Evolutionary conservation across 1,140 invertebrate genomes (phyloP).

Genomic region (Euschistus heros): DNA sequence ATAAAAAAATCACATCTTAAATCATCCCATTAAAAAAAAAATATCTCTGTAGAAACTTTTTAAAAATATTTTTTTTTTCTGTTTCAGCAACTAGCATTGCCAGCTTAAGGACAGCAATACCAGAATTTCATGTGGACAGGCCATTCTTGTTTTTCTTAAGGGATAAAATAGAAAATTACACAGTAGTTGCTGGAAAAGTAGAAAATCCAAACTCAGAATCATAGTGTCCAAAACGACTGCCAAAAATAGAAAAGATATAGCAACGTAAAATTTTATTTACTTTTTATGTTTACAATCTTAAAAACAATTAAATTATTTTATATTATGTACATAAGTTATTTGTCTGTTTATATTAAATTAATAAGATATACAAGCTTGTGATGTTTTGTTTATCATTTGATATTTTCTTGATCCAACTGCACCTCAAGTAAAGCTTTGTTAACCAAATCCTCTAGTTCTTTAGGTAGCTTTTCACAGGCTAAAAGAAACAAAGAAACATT

Average conservation of each 20-base stretch:
- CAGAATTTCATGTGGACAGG: slow-evolving; percentile 45
- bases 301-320: too few species aligned
- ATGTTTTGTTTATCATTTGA: too few species aligned
- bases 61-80: slow-evolving; percentile 1
- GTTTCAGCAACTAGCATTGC: slow-evolving; percentile 22
- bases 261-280: too few species aligned
- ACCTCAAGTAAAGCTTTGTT: slow-evolving; percentile 35
- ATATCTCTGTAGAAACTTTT: too few species aligned
- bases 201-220: slow-evolving; percentile 33
- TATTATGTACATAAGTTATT: too few species aligned
- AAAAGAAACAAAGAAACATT: slow-evolving; percentile 21
- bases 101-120: not conserved
- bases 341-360: too few species aligned
- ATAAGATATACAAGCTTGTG: too few species aligned
- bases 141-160: slow-evolving; percentile 57
- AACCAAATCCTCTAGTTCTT: slow-evolving; percentile 35
- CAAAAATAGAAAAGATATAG: too few species aligned
- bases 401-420: not conserved
- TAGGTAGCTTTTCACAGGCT: slow-evolving; percentile 32
- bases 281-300: too few species aligned
- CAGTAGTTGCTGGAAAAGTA: slow-evolving; percentile 51
- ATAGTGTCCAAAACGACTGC: not conserved
- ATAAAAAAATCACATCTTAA: too few species aligned
- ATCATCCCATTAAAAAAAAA: too few species aligned
- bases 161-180: slow-evolving; percentile 46